These are phyloP conservation scores for Pardalotus punctatus DNA, from an alignment of 2,113 vertebrate genomes.

Conservation along the genomic window DNA sequence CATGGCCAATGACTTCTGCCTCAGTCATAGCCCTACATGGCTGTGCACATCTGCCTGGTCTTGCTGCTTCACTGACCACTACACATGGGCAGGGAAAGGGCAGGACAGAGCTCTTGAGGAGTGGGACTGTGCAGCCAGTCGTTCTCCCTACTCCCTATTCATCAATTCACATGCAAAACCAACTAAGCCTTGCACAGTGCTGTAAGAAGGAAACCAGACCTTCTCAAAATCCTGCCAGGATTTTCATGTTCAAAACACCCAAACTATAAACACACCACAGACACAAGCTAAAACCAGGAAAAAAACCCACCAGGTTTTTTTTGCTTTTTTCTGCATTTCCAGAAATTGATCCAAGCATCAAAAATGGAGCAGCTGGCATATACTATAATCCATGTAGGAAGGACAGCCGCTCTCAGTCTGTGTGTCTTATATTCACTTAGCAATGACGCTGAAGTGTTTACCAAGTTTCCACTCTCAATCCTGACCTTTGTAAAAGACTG, in stretches of 20 bases:
- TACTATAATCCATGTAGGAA: background rate
- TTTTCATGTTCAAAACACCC: background rate
- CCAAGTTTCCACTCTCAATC: background rate
- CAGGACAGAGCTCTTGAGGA: background rate
- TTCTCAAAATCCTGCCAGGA: background rate
- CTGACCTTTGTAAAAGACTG: background rate
- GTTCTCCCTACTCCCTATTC: background rate
- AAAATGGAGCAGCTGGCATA: background rate
- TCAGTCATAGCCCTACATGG: background rate
- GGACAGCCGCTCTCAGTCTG: rapidly evolving
- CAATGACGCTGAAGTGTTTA: background rate
- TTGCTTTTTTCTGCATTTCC: background rate
- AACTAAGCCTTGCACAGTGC: background rate
- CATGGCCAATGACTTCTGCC: background rate
- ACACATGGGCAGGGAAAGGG: rapidly evolving
- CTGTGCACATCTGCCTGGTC: background rate
- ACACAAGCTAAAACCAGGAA: background rate
- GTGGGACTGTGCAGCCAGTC: background rate
- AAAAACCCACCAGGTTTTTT: background rate
- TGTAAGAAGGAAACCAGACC: background rate
- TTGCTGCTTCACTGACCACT: background rate
- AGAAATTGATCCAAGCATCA: background rate
- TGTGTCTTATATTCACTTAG: background rate
- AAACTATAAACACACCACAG: background rate
- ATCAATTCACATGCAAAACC: background rate